A percentile compares a stretch with the other conserved stretches of the same genome.
These are phyloP conservation scores for Pogonomyrmex californicus DNA, from an alignment of 1,140 invertebrate genomes.

Conservation along the genomic window DNA sequence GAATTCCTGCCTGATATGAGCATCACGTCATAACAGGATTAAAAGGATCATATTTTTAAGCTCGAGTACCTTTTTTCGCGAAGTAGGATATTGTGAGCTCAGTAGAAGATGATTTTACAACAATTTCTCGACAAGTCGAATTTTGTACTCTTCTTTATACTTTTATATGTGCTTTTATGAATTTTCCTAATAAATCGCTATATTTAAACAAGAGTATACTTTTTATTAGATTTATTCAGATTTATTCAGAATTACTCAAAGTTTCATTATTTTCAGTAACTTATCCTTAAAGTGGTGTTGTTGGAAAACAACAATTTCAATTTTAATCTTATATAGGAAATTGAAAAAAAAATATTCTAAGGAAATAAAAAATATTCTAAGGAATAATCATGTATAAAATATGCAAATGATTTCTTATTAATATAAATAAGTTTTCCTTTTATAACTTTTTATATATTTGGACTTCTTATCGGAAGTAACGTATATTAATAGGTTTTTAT, in stretches of 20 bases:
- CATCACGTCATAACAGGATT: constrained; percentile 52
- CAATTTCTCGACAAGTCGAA: not conserved
- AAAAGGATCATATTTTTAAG: constrained; percentile 61
- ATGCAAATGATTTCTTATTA: not conserved
- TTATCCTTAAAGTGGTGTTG: not conserved
- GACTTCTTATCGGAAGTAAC: no score
- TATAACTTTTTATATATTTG: not conserved
- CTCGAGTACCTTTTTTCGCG: constrained; percentile 23
- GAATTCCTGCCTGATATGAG: constrained; percentile 60
- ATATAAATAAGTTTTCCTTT: not conserved
- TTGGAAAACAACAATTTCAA: not conserved
- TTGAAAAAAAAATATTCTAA: not conserved
- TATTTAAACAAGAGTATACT: not conserved
- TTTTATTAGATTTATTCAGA: not conserved
- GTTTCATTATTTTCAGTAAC: no score
- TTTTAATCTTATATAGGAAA: not conserved
- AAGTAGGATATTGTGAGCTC: constrained; percentile 26
- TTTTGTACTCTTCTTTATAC: not conserved
- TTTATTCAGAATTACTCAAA: not conserved
- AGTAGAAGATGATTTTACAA: constrained; percentile 17
- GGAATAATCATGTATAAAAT: not conserved
- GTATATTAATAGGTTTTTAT: not conserved
- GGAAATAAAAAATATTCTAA: not conserved
- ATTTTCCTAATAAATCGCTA: not conserved
- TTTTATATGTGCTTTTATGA: constrained; percentile 24